Evolutionary conservation across 2,888 invertebrate species (phyloP).

Genomic region (Ptychoptera albimana): DNA sequence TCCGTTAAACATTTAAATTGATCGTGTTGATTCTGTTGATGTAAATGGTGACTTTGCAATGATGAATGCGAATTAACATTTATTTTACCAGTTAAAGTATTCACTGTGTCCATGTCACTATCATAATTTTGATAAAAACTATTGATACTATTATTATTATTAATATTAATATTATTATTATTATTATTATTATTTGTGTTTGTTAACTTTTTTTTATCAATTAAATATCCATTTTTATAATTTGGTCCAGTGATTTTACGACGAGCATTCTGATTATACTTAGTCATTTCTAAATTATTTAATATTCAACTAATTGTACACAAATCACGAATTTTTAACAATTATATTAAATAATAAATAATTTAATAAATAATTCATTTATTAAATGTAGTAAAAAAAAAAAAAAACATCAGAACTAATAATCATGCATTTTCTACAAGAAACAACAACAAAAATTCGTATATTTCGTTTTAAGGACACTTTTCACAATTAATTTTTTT

Average conservation of each 20-base stretch:
- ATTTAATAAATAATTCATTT: too few relatives aligned
- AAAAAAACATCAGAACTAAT: too few relatives aligned
- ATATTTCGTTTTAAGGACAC: too few relatives aligned
- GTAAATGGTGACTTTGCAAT: background rate
- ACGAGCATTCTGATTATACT: background rate
- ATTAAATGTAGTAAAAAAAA: too few relatives aligned
- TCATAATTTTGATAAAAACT: background rate
- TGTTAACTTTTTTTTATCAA: too few relatives aligned
- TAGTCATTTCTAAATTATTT: background rate
- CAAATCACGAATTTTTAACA: too few relatives aligned
- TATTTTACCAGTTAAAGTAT: background rate
- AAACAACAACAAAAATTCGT: too few relatives aligned
- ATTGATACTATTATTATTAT: background rate
- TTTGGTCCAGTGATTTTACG: background rate
- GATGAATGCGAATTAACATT: background rate
- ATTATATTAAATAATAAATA: too few relatives aligned
- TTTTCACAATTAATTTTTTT: too few relatives aligned
- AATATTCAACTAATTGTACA: too few relatives aligned
- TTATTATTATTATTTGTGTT: too few relatives aligned
- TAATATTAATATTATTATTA: background rate
- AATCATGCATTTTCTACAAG: too few relatives aligned
- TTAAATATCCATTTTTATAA: background rate
- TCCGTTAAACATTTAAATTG: constrained; percentile 21
- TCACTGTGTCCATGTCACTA: background rate
- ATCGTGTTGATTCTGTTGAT: background rate